Evolutionary conservation across 2,113 vertebrate species (phyloP).

Genomic region (Serranochromis macrocephalus): DNA sequence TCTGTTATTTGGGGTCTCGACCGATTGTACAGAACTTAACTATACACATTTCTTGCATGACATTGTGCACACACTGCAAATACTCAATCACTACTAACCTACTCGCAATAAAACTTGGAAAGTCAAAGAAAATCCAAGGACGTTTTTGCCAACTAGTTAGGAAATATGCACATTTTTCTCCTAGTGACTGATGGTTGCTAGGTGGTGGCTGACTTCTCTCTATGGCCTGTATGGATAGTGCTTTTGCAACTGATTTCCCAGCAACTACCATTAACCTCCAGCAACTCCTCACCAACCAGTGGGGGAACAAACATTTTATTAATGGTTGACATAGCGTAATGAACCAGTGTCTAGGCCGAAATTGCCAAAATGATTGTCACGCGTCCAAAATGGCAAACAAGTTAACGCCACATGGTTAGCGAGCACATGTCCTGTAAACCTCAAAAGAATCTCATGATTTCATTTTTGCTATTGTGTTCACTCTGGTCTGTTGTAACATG

Average conservation of each 20-base stretch:
- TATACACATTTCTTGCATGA: neutral
- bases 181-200: neutral
- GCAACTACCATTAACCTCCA: neutral
- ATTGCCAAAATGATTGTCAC: neutral
- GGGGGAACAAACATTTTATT: neutral
- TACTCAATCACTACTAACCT: neutral
- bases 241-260: neutral
- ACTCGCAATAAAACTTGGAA: neutral
- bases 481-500: neutral
- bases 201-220: neutral
- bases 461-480: neutral
- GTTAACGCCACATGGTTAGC: neutral
- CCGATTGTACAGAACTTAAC: neutral
- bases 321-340: neutral
- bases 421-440: neutral
- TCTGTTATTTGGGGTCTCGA: neutral
- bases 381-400: neutral
- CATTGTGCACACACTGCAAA: neutral
- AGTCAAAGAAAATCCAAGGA: neutral
- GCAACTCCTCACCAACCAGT: neutral
- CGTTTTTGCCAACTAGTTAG: neutral
- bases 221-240: neutral
- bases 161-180: neutral
- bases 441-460: neutral
- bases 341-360: accelerated